A percentile compares a stretch with the other conserved stretches of the same genome.
These are phyloP conservation scores for Drosophila dives DNA, from an alignment of 2,888 invertebrate species.

Conservation along the genomic window DNA sequence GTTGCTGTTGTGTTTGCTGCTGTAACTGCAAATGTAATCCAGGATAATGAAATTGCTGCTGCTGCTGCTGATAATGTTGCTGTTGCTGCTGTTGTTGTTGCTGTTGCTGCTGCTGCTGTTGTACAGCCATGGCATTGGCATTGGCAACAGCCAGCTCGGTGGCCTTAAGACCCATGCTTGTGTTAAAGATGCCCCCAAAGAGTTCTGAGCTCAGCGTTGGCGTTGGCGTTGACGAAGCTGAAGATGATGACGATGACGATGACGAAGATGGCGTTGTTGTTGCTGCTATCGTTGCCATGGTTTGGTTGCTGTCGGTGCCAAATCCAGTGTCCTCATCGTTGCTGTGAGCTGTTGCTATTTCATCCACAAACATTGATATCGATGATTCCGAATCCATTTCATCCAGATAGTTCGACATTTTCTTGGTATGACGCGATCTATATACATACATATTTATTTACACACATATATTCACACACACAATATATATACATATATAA, in stretches of 20 bases:
- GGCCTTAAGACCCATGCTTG: constrained; percentile 23
- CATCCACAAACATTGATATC: constrained; percentile 41
- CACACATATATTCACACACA: constrained; percentile 39
- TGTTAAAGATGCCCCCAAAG: constrained; percentile 59
- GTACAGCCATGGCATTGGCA: constrained; percentile 24
- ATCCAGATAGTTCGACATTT: constrained; percentile 68
- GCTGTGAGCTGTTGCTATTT: constrained; percentile 17
- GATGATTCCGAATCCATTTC: constrained; percentile 47
- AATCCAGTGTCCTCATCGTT: constrained; percentile 71
- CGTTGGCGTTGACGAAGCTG: background rate
- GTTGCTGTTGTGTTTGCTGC: constrained; percentile 43
- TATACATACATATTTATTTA: constrained; percentile 48
- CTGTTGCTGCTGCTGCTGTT: constrained; percentile 33
- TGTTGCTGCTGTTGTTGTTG: constrained; percentile 43
- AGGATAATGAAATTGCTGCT: constrained; percentile 52
- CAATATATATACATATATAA: constrained; percentile 13
- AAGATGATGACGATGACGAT: background rate
- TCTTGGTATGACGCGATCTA: constrained; percentile 77
- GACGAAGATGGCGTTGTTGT: background rate
- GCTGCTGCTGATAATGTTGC: constrained; percentile 40
- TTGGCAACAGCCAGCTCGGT: constrained; percentile 30
- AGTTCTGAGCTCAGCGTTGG: constrained; percentile 45
- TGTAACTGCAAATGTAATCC: constrained; percentile 38
- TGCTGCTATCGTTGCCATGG: constrained; percentile 27
- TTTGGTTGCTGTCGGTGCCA: constrained; percentile 56